Percentiles rank a stretch among this genome's conserved stretches.
Evolutionary conservation across 2,797 vertebrate genomes (phyloP).

Genomic region (Trichosurus vulpecula): DNA sequence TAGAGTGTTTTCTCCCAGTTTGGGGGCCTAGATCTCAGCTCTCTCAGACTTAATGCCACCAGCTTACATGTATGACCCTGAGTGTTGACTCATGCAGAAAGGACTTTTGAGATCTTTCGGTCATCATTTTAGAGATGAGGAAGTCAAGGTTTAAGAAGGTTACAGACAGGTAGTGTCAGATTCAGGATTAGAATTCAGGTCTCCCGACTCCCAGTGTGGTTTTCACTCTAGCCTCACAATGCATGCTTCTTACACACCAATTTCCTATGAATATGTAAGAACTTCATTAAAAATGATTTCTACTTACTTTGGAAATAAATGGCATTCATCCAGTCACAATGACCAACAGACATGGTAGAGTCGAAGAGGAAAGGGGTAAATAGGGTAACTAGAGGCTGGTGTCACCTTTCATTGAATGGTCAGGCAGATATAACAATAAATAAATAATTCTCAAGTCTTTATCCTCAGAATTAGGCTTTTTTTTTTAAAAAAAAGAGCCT

Average conservation of each 20-base stretch:
- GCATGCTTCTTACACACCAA: neutral
- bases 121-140: neutral
- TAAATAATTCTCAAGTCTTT: neutral
- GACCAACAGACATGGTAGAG: neutral
- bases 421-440: neutral
- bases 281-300: constrained; percentile 2
- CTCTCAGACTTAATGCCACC: neutral
- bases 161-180: neutral
- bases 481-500: neutral
- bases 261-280: neutral
- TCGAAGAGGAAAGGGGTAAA: neutral
- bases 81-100: neutral
- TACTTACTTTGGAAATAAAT: neutral
- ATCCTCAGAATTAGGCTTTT: neutral
- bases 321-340: neutral
- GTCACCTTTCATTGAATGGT: neutral
- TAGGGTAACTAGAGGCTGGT: neutral
- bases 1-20: neutral
- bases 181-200: neutral
- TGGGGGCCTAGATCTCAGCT: neutral
- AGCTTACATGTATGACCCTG: neutral
- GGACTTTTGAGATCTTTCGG: neutral
- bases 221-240: neutral
- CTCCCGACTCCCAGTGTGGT: neutral
- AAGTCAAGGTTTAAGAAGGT: neutral